Percentiles rank a stretch among this genome's conserved stretches.
phyloP scores from a whole-genome alignment of 1,140 invertebrate genomes.

The Proctacanthus coquilletti region DNA sequence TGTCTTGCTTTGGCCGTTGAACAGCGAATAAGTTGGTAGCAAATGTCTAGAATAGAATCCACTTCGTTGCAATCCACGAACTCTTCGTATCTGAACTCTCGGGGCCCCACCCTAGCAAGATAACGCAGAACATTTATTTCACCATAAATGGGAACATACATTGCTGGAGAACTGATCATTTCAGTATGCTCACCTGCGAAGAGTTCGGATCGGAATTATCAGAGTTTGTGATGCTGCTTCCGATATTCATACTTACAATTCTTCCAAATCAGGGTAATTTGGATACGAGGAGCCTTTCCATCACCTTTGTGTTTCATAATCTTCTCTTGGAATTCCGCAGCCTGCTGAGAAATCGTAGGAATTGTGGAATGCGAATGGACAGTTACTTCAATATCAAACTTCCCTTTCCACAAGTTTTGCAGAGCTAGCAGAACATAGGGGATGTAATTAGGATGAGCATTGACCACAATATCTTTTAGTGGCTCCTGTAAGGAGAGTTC shows the following conservation, averaged over 20 bases:
- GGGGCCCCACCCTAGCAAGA: constrained; percentile 23
- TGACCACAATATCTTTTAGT: constrained; percentile 25
- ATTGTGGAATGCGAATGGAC: constrained; percentile 26
- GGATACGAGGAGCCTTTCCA: constrained; percentile 17
- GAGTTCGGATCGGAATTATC: background rate
- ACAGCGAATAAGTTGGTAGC: constrained; percentile 26
- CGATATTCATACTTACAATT: constrained; percentile 16
- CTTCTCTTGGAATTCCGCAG: constrained; percentile 19
- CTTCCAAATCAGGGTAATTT: constrained; percentile 26
- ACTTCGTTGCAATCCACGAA: constrained; percentile 23
- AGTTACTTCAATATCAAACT: constrained; percentile 23
- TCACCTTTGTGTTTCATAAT: constrained; percentile 13
- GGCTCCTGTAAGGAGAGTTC: constrained; percentile 12
- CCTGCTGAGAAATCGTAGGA: constrained; percentile 20
- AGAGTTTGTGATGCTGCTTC: background rate
- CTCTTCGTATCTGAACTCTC: constrained; percentile 22
- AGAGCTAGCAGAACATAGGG: constrained; percentile 25
- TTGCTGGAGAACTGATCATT: constrained; percentile 28
- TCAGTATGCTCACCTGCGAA: constrained; percentile 24
- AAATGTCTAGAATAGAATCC: constrained; percentile 25
- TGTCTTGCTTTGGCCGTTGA: constrained; percentile 19
- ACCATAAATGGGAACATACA: constrained; percentile 29
- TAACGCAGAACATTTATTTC: constrained; percentile 28
- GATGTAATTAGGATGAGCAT: constrained; percentile 29
- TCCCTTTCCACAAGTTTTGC: constrained; percentile 23